phyloP scores from a whole-genome alignment of 2,113 vertebrate species.

The Pica pica region DNA sequence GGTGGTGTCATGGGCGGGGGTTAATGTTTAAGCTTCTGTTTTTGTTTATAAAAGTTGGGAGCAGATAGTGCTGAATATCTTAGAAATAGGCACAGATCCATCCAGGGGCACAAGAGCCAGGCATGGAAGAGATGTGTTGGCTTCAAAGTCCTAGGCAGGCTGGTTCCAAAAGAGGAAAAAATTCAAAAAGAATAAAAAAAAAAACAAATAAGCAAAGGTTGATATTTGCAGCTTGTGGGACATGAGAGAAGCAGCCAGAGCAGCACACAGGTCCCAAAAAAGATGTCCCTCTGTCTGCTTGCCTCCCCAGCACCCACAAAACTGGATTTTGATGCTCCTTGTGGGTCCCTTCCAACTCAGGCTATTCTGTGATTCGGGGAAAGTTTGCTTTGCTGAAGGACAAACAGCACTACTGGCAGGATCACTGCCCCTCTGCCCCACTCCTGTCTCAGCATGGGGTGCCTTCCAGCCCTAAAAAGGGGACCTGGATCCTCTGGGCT shows the following conservation, averaged over 20 bases:
- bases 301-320: background rate
- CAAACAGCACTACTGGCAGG: background rate
- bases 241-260: background rate
- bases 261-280: background rate
- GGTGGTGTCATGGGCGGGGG: background rate
- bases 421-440: background rate
- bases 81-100: background rate
- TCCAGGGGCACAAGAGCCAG: background rate
- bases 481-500: background rate
- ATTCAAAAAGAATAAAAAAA: fast-evolving
- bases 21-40: constrained; percentile 21
- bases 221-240: background rate
- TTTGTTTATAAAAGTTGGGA: background rate
- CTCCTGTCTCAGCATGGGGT: background rate
- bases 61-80: background rate
- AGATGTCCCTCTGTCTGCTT: background rate
- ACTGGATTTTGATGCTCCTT: background rate
- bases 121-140: background rate
- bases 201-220: background rate
- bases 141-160: background rate
- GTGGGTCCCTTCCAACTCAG: background rate
- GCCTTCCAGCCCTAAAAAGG: background rate
- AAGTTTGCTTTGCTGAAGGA: background rate
- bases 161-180: background rate
- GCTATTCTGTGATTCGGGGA: background rate